A percentile compares a stretch with the other conserved stretches of the same genome.
These are phyloP conservation scores for Diadophis punctatus DNA, from an alignment of 2,113 vertebrate genomes.

Conservation along the genomic window DNA sequence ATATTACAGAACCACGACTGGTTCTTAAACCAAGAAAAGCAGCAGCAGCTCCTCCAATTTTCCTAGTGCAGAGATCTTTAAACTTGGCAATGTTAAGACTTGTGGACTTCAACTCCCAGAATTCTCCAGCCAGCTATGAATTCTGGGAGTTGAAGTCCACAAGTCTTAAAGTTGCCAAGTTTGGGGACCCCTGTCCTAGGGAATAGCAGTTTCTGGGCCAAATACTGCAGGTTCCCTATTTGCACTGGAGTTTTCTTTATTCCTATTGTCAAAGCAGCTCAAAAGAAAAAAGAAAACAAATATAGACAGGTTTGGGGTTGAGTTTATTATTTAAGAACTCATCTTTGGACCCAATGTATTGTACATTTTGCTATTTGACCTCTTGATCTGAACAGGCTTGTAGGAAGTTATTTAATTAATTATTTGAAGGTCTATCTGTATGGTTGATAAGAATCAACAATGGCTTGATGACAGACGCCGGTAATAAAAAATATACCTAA, in stretches of 20 bases:
- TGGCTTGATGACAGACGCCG: background rate
- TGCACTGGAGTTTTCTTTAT: background rate
- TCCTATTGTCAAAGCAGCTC: background rate
- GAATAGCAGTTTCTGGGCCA: background rate
- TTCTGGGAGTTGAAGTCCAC: no score
- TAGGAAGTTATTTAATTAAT: background rate
- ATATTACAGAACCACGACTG: background rate
- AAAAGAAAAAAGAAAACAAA: background rate
- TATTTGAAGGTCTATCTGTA: background rate
- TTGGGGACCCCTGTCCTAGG: background rate
- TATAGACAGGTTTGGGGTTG: background rate
- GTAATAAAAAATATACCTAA: background rate
- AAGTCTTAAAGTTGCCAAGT: no score
- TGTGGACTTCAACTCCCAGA: no score
- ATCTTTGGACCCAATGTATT: background rate
- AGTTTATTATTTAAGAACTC: background rate
- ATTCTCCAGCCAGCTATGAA: no score
- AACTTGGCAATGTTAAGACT: no score
- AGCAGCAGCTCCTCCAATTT: background rate
- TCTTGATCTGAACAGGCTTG: background rate
- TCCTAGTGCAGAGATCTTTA: background rate
- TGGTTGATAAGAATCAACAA: background rate
- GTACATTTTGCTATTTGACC: background rate
- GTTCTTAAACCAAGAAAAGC: background rate
- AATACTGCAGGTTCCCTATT: background rate